These are phyloP conservation scores for Vanessa tameamea DNA, from an alignment of 1,140 invertebrate genomes.

Conservation along the genomic window DNA sequence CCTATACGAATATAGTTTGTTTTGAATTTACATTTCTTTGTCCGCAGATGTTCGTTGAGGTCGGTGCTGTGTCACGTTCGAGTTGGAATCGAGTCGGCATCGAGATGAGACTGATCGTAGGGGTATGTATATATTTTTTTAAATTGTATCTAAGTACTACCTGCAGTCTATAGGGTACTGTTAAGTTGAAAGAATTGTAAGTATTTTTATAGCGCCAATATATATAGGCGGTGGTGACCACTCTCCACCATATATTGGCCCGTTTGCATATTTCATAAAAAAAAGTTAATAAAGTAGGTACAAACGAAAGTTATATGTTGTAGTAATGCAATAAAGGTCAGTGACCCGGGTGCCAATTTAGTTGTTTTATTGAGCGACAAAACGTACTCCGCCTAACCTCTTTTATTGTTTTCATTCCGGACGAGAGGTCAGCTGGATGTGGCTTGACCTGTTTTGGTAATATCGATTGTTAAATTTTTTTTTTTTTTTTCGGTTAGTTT, in stretches of 20 bases:
- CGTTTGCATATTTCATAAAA: background rate
- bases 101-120: constrained; percentile 2
- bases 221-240: too few species aligned
- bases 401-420: constrained; percentile 14
- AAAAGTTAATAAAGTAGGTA: background rate
- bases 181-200: too few species aligned
- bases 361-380: constrained; percentile 37
- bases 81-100: constrained; percentile 2
- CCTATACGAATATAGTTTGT: constrained; percentile 30
- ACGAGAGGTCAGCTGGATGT: constrained; percentile 8
- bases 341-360: constrained; percentile 34
- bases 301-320: too few species aligned
- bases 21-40: constrained; percentile 32
- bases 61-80: background rate
- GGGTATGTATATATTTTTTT: constrained; percentile 1
- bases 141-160: background rate
- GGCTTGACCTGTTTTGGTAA: background rate
- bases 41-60: constrained; percentile 23
- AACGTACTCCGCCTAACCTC: constrained; percentile 30
- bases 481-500: too few species aligned
- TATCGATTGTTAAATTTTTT: too few species aligned
- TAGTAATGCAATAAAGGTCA: constrained; percentile 19
- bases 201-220: too few species aligned
- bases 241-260: too few species aligned
- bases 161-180: too few species aligned